Evolutionary conservation across 2,797 vertebrate species (phyloP), one percentile per base, ranked within the genome.

Genomic region (Epinephelus coioides): DNA sequence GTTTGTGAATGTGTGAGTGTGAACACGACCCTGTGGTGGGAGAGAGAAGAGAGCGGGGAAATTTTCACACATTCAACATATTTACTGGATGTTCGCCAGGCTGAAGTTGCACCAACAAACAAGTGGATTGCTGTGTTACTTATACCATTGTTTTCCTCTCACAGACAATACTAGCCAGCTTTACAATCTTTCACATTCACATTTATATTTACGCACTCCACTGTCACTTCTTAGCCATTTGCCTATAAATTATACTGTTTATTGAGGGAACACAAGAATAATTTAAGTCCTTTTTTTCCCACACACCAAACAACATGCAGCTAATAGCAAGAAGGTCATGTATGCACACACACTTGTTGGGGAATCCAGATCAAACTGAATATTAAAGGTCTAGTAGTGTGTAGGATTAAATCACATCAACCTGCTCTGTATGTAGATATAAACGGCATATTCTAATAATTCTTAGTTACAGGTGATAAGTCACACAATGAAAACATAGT

Each of bases 51-150:
- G 57, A 74, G 46, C 2, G n/a, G 38, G 50, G 13, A 76, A 73
- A 63, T 80, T 79, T 87, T 82, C 70, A 78, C 77, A 79, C 61
- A 62, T 66, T 50, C 1, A 0, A 79, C 75, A 80, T 64, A 67
- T 86, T 81, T 78, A 46, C 68, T 76, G 75, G 76, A 79, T 66
- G 73, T 83, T 82, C 40, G 77, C 74, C 54, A 50, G 66, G 30
- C 64, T 76, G 44, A 67, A 73, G 81, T 68, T 72, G 59, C 81
- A 75, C 10, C 64, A 65, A 57, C n/a, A 81, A 76, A 79, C 76
- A 69, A 81, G 72, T 76, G 61, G 78, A 67, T 82, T 77, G 76
- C 57, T 80, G 71, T 50, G 51, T 44, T 46, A 55, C 47, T 51
- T 21, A 83, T 63, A 25, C 10, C 53, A n/a, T 64, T 69, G 57